Evolutionary conservation across 2,113 vertebrate species (phyloP).

Genomic region (Alaudala cheleensis): DNA sequence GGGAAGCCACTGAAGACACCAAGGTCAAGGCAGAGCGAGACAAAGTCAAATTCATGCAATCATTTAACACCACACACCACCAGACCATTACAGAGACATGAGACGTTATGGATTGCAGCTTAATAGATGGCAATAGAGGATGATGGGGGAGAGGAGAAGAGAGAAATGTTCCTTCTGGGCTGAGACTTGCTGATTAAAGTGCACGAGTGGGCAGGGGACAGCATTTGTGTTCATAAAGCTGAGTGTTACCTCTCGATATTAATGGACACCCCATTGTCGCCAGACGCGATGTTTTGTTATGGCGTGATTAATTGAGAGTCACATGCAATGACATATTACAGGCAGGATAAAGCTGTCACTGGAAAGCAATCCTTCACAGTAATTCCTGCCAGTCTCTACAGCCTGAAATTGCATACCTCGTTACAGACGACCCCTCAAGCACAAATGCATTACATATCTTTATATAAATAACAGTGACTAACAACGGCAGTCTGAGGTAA

Average conservation of each 20-base stretch:
- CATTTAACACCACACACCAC: constrained; percentile 23
- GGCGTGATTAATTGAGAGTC: constrained; percentile 69
- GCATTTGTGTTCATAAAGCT: constrained; percentile 37
- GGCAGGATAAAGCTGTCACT: constrained; percentile 66
- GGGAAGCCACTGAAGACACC: constrained; percentile 10
- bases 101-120: constrained; percentile 33
- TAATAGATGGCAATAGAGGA: constrained; percentile 36
- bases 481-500: constrained; percentile 49
- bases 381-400: constrained; percentile 57
- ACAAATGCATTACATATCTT: constrained; percentile 63
- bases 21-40: constrained; percentile 54
- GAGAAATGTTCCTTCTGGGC: constrained; percentile 9
- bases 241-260: constrained; percentile 13
- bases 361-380: constrained; percentile 62
- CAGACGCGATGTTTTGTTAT: constrained; percentile 57
- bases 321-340: constrained; percentile 64
- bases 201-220: constrained; percentile 10
- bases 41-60: constrained; percentile 58
- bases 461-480: constrained; percentile 71
- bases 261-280: constrained; percentile 32
- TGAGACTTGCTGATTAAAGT: constrained; percentile 54
- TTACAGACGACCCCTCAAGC: constrained; percentile 52
- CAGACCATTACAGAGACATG: constrained; percentile 25
- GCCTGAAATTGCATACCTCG: constrained; percentile 41
- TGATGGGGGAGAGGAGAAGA: constrained; percentile 8